Conservation (phyloP, 2,888 invertebrate genomes). For the Cataglyphis cursor region DNA sequence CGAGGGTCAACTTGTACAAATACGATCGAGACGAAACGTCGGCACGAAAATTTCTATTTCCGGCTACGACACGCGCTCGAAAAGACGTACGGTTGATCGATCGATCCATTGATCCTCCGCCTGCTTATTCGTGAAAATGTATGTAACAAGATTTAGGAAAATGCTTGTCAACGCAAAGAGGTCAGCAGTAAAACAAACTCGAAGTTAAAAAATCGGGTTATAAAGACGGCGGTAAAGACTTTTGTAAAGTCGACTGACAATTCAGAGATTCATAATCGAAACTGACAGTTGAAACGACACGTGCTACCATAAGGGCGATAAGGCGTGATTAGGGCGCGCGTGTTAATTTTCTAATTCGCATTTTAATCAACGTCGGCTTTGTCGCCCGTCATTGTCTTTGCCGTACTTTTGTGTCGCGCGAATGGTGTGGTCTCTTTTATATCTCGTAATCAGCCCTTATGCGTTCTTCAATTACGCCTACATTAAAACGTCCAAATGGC, state of each 20-base stretch:
- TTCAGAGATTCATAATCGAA: constrained; percentile 21
- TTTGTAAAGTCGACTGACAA: background rate
- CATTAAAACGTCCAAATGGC: constrained; percentile 73
- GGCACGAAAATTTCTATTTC: constrained; percentile 67
- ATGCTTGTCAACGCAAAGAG: background rate
- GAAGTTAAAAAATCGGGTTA: background rate
- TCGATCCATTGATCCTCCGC: constrained; percentile 41
- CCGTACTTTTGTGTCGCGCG: constrained; percentile 75
- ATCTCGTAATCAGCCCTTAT: constrained; percentile 84
- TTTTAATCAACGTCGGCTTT: constrained; percentile 82
- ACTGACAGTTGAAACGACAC: constrained; percentile 10
- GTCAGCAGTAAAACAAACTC: background rate
- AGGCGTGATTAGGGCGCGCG: constrained; percentile 60
- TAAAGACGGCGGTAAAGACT: background rate
- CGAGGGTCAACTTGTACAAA: constrained; percentile 78
- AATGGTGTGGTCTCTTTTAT: constrained; percentile 69
- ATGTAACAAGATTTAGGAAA: background rate
- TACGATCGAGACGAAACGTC: constrained; percentile 66
- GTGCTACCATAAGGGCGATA: constrained; percentile 59
- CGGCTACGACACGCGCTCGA: constrained; percentile 63
- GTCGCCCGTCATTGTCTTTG: constrained; percentile 79
- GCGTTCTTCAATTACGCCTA: constrained; percentile 69
- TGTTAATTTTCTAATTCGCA: constrained; percentile 83
- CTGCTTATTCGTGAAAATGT: constrained; percentile 4
- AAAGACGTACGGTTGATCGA: constrained; percentile 67